Base-by-base conservation (phyloP, 2,888 invertebrate species). In the Drosophila yooni region DNA sequence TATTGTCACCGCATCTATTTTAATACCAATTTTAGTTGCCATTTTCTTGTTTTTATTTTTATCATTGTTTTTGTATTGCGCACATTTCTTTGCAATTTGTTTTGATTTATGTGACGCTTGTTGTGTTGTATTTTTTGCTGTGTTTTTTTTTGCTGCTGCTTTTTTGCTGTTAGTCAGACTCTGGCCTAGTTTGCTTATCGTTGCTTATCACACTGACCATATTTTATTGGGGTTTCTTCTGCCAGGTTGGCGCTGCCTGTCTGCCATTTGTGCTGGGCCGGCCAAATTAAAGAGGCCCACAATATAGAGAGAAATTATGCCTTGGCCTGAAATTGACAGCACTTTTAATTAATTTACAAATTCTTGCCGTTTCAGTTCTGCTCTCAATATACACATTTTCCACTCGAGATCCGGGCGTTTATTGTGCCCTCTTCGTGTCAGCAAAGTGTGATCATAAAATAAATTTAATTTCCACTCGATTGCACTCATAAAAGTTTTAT, bases 51-150 rank as follows among this genome's bases (percentile, higher is more conserved):
- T 15, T 25, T 40, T 52, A 34, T 48, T 54, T 27, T 4, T 11
- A 36, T 33, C 25, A 46, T 46, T 70, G 33, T 78, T 62, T 51
- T 65, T 68, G 65, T 68, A 61, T 74, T 70, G 60, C 54, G 29
- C 64, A 68, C 65, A 70, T 70, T 79, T 81, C 54, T 48, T 73
- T 74, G 87, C 73, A 74, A 74, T 83, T 83, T 86, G 70, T 75
- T 79, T 83, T 84, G 89, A 84, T 84, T 84, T 84, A 87, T 84
- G 74, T 63, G 69, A 34, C 58, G 81, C 73, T 74, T 79, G 73
- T 57, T 56, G 48, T 67, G 53, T 27, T 53, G 33, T 25, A 27
- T 46, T 59, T 31, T 68, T 53, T 48, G 40, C 43, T 50, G 15
- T 40, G 36, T 52, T 54, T 43, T 57, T 54, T 36, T 72, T n/a